Conservation (phyloP, 2,113 vertebrate species). For the Sakesphorus luctuosus region DNA sequence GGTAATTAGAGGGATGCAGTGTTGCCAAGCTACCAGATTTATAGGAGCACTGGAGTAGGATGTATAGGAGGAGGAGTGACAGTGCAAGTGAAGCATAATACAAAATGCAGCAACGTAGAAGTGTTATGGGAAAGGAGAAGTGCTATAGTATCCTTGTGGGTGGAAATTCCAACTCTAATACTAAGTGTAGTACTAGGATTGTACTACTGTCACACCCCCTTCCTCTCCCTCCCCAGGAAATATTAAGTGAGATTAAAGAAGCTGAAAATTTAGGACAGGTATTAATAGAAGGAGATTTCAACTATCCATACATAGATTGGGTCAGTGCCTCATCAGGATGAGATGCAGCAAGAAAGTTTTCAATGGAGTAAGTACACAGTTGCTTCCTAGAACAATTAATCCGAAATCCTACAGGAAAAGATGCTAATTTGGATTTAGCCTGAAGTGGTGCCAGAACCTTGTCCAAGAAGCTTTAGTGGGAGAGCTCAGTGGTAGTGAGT, state of each 20-base stretch:
- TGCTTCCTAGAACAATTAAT: constrained; percentile 40
- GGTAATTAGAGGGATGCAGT: background rate
- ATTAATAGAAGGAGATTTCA: constrained; percentile 55
- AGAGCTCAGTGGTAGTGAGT: background rate
- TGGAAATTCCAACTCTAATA: constrained; percentile 19
- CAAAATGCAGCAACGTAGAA: background rate
- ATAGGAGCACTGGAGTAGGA: background rate
- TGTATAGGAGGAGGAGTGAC: constrained; percentile 11
- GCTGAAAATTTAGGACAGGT: constrained; percentile 18
- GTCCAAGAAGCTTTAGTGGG: constrained; percentile 4
- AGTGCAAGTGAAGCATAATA: background rate
- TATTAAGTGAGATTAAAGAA: constrained; percentile 48
- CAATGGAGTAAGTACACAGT: background rate
- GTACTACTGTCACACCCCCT: background rate
- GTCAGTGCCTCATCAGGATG: background rate
- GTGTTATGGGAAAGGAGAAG: background rate
- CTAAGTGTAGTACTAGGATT: constrained; percentile 26
- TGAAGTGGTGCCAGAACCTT: background rate
- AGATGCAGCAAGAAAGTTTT: background rate
- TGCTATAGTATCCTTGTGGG: background rate
- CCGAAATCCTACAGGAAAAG: background rate
- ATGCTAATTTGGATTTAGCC: constrained; percentile 24
- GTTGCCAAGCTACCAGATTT: constrained; percentile 28
- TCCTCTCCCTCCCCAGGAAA: background rate
- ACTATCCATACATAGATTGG: background rate